Base-by-base conservation (phyloP, 2,797 vertebrate species). In the Hapalemur alaotrensis region DNA sequence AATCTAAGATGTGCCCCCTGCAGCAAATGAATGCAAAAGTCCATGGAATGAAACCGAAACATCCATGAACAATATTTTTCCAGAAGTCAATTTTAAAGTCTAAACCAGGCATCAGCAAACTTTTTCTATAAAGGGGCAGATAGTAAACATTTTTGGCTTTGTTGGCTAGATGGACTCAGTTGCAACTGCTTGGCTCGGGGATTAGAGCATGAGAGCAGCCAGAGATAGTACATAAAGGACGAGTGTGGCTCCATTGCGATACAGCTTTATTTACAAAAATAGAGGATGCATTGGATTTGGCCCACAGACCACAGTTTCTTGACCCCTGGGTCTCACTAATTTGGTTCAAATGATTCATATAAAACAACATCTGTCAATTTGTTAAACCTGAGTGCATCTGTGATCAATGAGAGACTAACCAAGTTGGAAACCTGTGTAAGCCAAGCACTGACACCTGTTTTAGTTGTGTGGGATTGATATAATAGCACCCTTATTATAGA, bases 221-320 rank as follows among this genome's bases (percentile, higher is more conserved):
- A 38, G 28, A 79, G 54, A 73, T 0, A 4, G 2, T 25, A 35
- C 20, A 17, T 22, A 35, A 48, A 78, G 38, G 63, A 91, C 17
- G n/a, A 57, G 22, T 2, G 2, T 25, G 20, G 32, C 41, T 72
- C 0, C 35, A 4, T 43, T 89, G 73, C n/a, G 92, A 23, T 75
- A 96, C 90, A 93, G 61, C 63, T 93, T 80, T 92, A 25, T 92
- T 93, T 88, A 52, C 6, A 93, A 81, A 93, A 90, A 83, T 50
- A 80, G 87, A 67, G 57, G 43, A 65, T 1, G 3, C 13, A 7
- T 25, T 88, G 32, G 43, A 86, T 87, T 87, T 94, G 75, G 70
- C 48, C 75, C 32, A 17, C 0, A 10, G 57, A 38, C 41, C 35
- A 8, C 7, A n/a, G 54, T 85, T 70, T 86, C 61, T 65, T 52